These are phyloP conservation scores for Battus philenor DNA, from an alignment of 1,140 invertebrate species.

Conservation along the genomic window DNA sequence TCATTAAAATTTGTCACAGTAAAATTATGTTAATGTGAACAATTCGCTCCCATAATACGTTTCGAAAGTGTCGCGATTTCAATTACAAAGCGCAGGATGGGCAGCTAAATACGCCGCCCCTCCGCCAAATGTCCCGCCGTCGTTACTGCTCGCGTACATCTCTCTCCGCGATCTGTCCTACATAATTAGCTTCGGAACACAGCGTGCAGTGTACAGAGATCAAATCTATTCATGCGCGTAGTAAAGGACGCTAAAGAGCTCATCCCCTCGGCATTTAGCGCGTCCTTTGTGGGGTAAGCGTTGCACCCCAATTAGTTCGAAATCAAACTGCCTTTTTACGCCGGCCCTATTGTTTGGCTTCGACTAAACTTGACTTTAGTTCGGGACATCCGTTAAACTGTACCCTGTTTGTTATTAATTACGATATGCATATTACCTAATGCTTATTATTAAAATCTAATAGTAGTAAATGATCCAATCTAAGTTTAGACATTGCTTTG, in stretches of 20 bases:
- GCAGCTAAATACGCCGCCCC: slow-evolving; percentile 20
- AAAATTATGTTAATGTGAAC: no score
- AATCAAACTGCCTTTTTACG: slow-evolving; percentile 49
- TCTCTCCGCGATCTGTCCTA: not conserved
- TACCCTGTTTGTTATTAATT: no score
- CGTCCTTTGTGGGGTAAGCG: slow-evolving; percentile 30
- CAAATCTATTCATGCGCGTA: slow-evolving; percentile 15
- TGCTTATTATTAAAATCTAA: no score
- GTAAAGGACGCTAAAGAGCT: slow-evolving; percentile 19
- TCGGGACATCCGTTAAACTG: no score
- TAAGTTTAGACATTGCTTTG: no score
- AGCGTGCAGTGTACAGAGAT: slow-evolving; percentile 21
- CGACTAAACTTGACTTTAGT: slow-evolving; percentile 26
- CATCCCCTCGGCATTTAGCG: slow-evolving; percentile 31
- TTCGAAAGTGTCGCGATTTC: slow-evolving; percentile 9
- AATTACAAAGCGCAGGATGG: slow-evolving; percentile 15
- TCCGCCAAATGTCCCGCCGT: not conserved
- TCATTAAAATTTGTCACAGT: no score
- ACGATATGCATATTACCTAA: no score
- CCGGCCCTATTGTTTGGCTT: slow-evolving; percentile 36
- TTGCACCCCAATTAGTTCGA: slow-evolving; percentile 50
- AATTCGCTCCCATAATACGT: slow-evolving; percentile 4
- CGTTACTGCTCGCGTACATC: not conserved
- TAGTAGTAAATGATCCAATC: no score
- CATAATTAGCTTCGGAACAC: slow-evolving; percentile 1